phyloP scores from a whole-genome alignment of 2,888 invertebrate species.

The Ochropleura leucogaster region DNA sequence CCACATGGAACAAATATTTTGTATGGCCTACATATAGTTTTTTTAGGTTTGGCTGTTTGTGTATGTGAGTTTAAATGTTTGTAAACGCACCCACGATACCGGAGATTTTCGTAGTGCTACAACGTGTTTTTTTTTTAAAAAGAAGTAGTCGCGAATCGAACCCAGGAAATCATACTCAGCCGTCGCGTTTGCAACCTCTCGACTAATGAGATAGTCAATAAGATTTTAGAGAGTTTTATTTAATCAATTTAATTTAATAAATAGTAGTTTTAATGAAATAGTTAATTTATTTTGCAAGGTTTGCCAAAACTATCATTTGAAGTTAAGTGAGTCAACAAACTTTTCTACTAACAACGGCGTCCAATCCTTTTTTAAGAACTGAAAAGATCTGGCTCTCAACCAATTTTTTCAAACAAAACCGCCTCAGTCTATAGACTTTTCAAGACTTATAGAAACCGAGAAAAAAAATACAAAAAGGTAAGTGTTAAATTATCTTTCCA shows the following conservation, averaged over 20 bases:
- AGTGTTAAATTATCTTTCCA: constrained; percentile 56
- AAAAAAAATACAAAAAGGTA: constrained; percentile 33
- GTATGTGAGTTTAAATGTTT: too few relatives aligned
- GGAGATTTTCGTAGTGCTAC: too few relatives aligned
- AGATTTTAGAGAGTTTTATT: not conserved
- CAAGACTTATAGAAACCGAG: constrained; percentile 30
- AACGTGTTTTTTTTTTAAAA: too few relatives aligned
- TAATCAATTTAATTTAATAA: not conserved
- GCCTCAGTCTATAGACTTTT: not conserved
- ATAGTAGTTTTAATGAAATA: not conserved
- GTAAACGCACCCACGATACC: too few relatives aligned
- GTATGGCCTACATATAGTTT: too few relatives aligned
- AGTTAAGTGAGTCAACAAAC: not conserved
- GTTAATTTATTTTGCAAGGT: not conserved
- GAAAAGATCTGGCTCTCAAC: constrained; percentile 32
- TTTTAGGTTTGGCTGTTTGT: too few relatives aligned
- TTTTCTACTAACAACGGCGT: not conserved
- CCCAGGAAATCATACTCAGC: too few relatives aligned
- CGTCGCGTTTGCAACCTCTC: too few relatives aligned
- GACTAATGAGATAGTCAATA: too few relatives aligned
- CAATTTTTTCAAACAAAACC: constrained; percentile 39
- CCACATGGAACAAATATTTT: too few relatives aligned
- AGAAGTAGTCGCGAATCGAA: too few relatives aligned
- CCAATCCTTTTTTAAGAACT: constrained; percentile 26
- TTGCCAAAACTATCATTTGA: not conserved